Percentiles rank a stretch among this genome's conserved stretches.
These are phyloP conservation scores for Drosophila limbata DNA, from an alignment of 2,888 invertebrate species.

Conservation along the genomic window DNA sequence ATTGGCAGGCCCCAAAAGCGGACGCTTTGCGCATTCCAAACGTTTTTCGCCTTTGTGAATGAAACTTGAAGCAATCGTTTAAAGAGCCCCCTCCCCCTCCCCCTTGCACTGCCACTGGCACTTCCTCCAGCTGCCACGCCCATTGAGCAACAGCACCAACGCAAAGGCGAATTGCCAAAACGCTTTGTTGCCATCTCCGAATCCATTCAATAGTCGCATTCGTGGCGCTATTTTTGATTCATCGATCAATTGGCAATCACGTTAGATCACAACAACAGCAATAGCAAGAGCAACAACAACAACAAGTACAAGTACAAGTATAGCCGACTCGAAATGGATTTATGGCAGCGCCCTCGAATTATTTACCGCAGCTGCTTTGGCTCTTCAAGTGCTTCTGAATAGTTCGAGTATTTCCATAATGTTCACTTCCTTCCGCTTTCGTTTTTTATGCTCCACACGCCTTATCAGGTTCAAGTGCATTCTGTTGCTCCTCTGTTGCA, in stretches of 20 bases:
- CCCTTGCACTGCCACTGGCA: no score
- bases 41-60: constrained; percentile 53
- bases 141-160: constrained; percentile 7
- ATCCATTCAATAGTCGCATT: constrained; percentile 39
- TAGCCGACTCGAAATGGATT: constrained; percentile 32
- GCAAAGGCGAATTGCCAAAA: constrained; percentile 41
- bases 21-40: constrained; percentile 50
- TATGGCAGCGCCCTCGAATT: constrained; percentile 37
- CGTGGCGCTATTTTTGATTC: constrained; percentile 69
- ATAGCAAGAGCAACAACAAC: not conserved
- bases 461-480: constrained; percentile 71
- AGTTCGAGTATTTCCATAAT: constrained; percentile 29
- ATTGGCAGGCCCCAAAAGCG: constrained; percentile 50
- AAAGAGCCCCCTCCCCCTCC: not conserved
- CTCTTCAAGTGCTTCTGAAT: constrained; percentile 25
- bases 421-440: constrained; percentile 73
- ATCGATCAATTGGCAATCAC: constrained; percentile 72
- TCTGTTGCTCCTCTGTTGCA: constrained; percentile 8
- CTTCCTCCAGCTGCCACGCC: constrained; percentile 11
- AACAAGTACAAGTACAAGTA: constrained; percentile 13
- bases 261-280: constrained; percentile 31
- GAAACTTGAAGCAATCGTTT: constrained; percentile 40
- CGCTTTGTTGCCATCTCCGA: constrained; percentile 34
- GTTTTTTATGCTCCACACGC: constrained; percentile 36
- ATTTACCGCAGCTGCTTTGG: constrained; percentile 20